phyloP scores from a whole-genome alignment of 2,113 vertebrate genomes.

The Grammomys dolichurus region DNA sequence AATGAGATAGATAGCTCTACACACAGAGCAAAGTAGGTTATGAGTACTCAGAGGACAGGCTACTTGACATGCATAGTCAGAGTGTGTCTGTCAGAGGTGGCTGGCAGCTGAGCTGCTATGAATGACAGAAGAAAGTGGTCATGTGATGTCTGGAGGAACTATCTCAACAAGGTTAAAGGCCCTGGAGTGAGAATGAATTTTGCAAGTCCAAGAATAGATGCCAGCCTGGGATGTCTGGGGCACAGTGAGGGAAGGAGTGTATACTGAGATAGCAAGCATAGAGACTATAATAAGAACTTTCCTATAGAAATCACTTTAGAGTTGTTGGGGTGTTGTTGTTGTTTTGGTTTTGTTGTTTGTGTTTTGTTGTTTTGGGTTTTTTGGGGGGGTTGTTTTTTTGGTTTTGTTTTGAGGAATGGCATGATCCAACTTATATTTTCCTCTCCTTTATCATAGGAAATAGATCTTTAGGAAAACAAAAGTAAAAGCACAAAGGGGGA shows the following conservation, averaged over 20 bases:
- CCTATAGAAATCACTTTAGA: neutral
- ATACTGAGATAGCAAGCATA: neutral
- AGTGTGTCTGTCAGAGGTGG: neutral
- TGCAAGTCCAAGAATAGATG: neutral
- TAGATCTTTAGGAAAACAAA: slow-evolving; percentile 68
- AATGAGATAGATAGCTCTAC: neutral
- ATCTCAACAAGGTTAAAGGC: neutral
- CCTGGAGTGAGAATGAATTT: neutral
- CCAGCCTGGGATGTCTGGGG: neutral
- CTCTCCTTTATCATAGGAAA: neutral
- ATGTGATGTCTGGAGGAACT: neutral
- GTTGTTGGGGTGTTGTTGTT: no score
- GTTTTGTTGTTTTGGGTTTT: neutral
- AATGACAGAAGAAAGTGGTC: neutral
- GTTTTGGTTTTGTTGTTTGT: no score
- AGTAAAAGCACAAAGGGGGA: slow-evolving; percentile 41
- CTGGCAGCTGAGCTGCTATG: neutral
- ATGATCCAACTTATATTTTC: slow-evolving; percentile 32
- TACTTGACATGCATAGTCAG: neutral
- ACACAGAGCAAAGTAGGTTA: neutral
- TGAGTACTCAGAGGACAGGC: neutral
- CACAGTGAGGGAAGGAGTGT: neutral
- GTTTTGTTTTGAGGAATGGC: neutral
- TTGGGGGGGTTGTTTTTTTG: neutral
- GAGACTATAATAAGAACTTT: neutral